Evolutionary conservation across 2,113 vertebrate genomes (phyloP).

Genomic region (Bostrychus sinensis): DNA sequence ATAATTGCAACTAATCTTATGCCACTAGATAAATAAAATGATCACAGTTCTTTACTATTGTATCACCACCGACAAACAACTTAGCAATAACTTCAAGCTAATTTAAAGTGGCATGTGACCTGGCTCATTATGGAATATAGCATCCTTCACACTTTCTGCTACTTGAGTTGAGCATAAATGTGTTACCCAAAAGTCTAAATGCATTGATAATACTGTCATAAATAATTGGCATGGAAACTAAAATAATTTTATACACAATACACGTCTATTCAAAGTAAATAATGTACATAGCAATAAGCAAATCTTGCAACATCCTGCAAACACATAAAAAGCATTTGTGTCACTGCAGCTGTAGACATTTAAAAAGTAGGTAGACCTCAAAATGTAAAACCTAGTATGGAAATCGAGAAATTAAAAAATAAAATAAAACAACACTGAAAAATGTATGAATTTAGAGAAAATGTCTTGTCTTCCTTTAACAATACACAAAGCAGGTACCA

Average conservation of each 20-base stretch:
- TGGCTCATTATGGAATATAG: not conserved
- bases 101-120: not conserved
- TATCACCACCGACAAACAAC: too few relatives aligned
- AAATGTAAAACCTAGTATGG: too few relatives aligned
- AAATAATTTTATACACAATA: too few relatives aligned
- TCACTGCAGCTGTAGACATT: not conserved
- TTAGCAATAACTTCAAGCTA: not conserved
- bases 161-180: not conserved
- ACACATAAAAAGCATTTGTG: not conserved
- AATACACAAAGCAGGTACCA: slow-evolving; percentile 12
- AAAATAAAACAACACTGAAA: slow-evolving; percentile 6
- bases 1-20: not conserved
- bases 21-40: not conserved
- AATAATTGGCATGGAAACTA: slow-evolving; percentile 11
- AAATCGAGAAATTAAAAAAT: too few relatives aligned
- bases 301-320: not conserved
- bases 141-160: not conserved
- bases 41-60: not conserved
- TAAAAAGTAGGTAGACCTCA: too few relatives aligned
- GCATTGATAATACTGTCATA: slow-evolving; percentile 30
- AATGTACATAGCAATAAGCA: not conserved
- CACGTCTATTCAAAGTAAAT: too few relatives aligned
- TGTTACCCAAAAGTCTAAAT: not conserved
- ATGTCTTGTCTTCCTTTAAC: too few relatives aligned
- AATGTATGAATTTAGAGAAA: too few relatives aligned